These are phyloP conservation scores for Brachyistius frenatus DNA, from an alignment of 2,113 vertebrate species.

Conservation along the genomic window DNA sequence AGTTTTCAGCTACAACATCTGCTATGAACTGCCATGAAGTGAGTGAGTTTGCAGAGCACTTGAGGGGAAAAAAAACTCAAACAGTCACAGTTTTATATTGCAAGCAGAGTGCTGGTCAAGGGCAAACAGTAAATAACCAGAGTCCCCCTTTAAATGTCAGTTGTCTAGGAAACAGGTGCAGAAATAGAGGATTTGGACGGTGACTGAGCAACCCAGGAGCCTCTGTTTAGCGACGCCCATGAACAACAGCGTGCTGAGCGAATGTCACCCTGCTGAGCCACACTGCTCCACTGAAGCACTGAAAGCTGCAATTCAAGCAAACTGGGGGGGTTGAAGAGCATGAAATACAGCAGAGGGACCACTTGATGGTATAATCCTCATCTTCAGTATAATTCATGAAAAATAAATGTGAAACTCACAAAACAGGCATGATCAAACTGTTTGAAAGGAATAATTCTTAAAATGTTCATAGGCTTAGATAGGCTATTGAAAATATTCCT, in stretches of 20 bases:
- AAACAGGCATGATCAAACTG: not conserved
- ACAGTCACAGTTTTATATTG: slow-evolving; percentile 47
- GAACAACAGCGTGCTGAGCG: slow-evolving; percentile 36
- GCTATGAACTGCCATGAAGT: not conserved
- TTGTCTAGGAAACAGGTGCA: slow-evolving; percentile 81
- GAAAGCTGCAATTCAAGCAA: slow-evolving; percentile 51
- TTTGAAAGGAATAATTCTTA: not conserved
- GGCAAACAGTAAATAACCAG: slow-evolving; percentile 66
- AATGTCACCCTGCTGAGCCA: slow-evolving; percentile 61
- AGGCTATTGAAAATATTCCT: not conserved
- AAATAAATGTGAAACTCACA: slow-evolving; percentile 18
- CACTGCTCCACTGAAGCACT: slow-evolving; percentile 41
- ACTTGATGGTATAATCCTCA: slow-evolving; percentile 49
- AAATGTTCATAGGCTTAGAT: slow-evolving; percentile 11
- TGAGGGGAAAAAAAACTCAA: slow-evolving; percentile 11
- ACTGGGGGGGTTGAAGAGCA: slow-evolving; percentile 25
- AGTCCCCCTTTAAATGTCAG: slow-evolving; percentile 73
- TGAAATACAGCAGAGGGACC: slow-evolving; percentile 48
- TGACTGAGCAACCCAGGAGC: slow-evolving; percentile 58
- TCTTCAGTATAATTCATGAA: slow-evolving; percentile 43
- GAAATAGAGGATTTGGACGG: slow-evolving; percentile 63
- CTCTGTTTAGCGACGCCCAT: slow-evolving; percentile 49
- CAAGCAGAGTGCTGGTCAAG: slow-evolving; percentile 57
- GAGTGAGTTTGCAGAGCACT: not conserved
- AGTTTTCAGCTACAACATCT: not conserved